A percentile compares a stretch with the other conserved stretches of the same genome.
Conservation (phyloP, 2,113 vertebrate genomes). For the Bettongia penicillata region DNA sequence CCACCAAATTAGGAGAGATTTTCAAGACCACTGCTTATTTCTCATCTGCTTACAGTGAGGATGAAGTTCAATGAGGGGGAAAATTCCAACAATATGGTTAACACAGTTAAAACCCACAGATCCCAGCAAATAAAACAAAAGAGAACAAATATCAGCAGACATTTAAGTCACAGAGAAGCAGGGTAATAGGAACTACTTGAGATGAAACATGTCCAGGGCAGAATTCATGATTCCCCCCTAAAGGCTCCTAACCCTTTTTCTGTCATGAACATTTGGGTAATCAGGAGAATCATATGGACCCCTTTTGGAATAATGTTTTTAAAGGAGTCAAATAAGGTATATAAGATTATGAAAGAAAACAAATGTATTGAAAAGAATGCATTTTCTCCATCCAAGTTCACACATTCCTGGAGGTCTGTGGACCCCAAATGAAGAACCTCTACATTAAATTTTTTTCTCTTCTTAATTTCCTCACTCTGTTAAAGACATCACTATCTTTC, state of each 20-base stretch:
- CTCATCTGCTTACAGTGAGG: slow-evolving; percentile 34
- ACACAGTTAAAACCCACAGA: slow-evolving; percentile 44
- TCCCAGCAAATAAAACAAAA: neutral
- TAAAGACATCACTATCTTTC: neutral
- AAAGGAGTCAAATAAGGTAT: neutral
- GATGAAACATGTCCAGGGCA: neutral
- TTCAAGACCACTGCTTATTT: slow-evolving; percentile 55
- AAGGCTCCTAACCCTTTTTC: neutral
- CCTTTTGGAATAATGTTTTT: neutral
- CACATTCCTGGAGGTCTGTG: neutral
- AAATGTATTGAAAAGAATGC: neutral
- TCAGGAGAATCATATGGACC: neutral
- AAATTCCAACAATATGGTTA: slow-evolving; percentile 13
- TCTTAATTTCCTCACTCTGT: neutral
- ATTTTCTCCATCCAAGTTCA: neutral
- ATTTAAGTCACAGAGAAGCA: neutral
- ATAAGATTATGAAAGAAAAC: neutral
- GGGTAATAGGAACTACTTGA: neutral
- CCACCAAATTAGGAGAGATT: slow-evolving; percentile 44
- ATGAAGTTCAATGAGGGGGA: slow-evolving; percentile 6
- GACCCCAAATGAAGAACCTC: neutral
- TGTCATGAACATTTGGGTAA: neutral
- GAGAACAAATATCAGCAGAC: neutral
- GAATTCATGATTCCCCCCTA: neutral
- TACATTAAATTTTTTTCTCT: neutral